phyloP scores from a whole-genome alignment of 2,888 invertebrate species.

The Lochmaea crataegi region DNA sequence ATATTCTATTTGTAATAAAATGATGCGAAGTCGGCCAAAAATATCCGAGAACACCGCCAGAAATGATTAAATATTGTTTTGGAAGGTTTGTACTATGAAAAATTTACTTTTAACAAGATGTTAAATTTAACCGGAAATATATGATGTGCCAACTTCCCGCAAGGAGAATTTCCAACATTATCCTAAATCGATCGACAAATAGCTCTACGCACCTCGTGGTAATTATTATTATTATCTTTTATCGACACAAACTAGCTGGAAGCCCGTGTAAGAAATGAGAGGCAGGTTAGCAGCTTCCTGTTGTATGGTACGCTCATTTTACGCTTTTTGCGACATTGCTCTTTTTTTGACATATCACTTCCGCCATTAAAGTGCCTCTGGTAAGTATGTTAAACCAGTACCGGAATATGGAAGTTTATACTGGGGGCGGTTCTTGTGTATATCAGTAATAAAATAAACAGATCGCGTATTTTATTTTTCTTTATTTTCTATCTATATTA shows the following conservation, averaged over 20 bases:
- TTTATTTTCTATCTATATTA: too few relatives aligned
- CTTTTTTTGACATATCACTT: constrained; percentile 16
- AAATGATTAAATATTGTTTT: too few relatives aligned
- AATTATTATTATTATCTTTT: constrained; percentile 44
- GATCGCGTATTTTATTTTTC: too few relatives aligned
- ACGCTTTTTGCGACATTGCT: constrained; percentile 8
- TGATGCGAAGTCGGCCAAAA: too few relatives aligned
- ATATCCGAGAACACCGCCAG: too few relatives aligned
- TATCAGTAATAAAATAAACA: not conserved
- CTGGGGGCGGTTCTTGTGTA: not conserved
- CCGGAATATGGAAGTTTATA: constrained; percentile 15
- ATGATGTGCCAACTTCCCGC: constrained; percentile 24
- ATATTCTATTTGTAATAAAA: too few relatives aligned
- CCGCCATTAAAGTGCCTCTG: constrained; percentile 8
- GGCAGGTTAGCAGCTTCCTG: constrained; percentile 43
- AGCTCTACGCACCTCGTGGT: constrained; percentile 26
- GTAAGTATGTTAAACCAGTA: not conserved
- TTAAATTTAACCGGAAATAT: constrained; percentile 36
- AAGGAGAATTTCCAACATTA: too few relatives aligned
- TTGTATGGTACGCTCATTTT: constrained; percentile 17
- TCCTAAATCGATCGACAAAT: constrained; percentile 30
- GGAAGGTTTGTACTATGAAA: too few relatives aligned
- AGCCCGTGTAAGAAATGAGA: constrained; percentile 44
- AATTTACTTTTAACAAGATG: too few relatives aligned
- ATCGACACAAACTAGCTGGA: constrained; percentile 42